Evolutionary conservation across 1,140 invertebrate species (phyloP), one percentile per base, ranked within the genome.

Genomic region (Trypoxylus dichotomus): DNA sequence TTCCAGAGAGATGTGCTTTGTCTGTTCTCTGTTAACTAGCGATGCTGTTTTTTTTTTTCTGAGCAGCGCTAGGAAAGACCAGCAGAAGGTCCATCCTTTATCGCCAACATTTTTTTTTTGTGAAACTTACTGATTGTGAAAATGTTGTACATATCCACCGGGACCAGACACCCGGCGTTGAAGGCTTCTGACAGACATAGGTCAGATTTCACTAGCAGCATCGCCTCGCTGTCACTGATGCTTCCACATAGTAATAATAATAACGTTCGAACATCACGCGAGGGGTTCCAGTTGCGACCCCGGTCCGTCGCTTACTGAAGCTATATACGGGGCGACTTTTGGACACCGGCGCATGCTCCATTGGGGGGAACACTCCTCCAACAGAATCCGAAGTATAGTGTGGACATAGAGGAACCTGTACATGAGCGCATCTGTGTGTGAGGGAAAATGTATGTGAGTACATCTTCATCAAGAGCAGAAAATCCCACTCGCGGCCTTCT

Each of bases 161-260:
- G 85, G 85, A 82, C 83, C 85, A 81, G 83, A 85, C 76, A 85
- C 84, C 85, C 84, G 85, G 81, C 85, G 83, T 82, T 86, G 85
- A 80, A 86, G 84, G 82, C 85, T 86, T 82, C 85, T 84, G 84
- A 86, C 84, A 85, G 85, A 86, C 85, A 86, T 86, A 85, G 80
- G 84, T 84, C 83, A 80, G 80, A 82, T 79, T 80, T 82, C 79
- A 84, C 85, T 85, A 84, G 84, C 60, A 68, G 60, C 84, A 85
- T 85, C 80, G 82, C 85, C 83, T 80, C 81, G 81, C 80, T 78
- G 81, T 83, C 82, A 83, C 83, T 80, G 78, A 80, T 82, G 79
- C 78, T 81, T 79, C 83, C 74, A 75, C 74, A 75, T 43, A 74
- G 27, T 43, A 83, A 68, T 68, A 74, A 74, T 43, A 83, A 68